These are phyloP conservation scores for Bubo bubo DNA, from an alignment of 2,113 vertebrate genomes.

Conservation along the genomic window DNA sequence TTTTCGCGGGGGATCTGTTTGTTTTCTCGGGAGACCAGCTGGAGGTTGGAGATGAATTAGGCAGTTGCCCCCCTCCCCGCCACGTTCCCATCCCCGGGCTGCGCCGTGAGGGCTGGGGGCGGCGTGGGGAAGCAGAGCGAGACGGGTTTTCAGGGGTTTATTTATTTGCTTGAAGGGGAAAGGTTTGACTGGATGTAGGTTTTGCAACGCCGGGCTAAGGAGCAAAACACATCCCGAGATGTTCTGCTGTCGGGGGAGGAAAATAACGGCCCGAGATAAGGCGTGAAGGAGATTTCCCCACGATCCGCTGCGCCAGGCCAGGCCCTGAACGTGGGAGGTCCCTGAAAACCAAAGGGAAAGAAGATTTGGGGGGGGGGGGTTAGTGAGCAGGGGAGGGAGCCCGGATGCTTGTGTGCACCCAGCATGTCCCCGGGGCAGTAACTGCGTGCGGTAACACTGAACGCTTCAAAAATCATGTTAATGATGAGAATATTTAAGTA, in stretches of 20 bases:
- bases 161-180: neutral
- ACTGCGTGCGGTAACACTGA: rapidly evolving
- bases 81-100: neutral
- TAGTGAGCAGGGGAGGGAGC: neutral
- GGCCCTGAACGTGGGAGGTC: neutral
- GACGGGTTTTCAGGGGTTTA: neutral
- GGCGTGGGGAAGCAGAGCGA: rapidly evolving
- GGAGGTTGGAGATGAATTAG: rapidly evolving
- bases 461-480: neutral
- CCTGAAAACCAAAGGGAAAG: neutral
- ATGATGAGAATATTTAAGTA: too few relatives aligned
- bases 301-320: rapidly evolving
- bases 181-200: neutral
- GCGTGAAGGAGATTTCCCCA: neutral
- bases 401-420: neutral
- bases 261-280: rapidly evolving
- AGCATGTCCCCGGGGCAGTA: rapidly evolving
- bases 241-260: neutral
- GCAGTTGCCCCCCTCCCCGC: neutral
- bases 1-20: neutral
- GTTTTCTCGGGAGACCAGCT: neutral
- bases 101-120: rapidly evolving
- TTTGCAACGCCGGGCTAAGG: neutral
- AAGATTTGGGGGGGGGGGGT: neutral
- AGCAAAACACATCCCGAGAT: neutral